Conservation (phyloP, 2,797 vertebrate genomes). For the Enteromius paludinosus region DNA sequence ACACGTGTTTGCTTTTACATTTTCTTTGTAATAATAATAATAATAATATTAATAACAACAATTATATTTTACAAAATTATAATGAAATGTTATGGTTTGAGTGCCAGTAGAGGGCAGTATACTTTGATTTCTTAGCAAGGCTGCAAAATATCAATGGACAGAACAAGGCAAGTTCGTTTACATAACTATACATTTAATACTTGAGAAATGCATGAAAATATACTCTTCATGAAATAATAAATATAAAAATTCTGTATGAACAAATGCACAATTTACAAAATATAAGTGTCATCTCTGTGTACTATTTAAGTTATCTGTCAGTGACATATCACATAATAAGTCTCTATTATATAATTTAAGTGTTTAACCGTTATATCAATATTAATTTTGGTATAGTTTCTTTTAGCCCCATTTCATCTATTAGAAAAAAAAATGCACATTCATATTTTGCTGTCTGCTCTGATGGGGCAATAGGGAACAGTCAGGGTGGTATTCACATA, state of each 20-base stretch:
- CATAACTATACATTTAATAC: conserved; percentile 62
- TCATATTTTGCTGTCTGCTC: conserved; percentile 45
- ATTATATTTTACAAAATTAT: too few relatives aligned
- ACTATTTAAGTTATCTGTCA: conserved; percentile 76
- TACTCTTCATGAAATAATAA: conserved; percentile 95
- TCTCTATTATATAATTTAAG: conserved; percentile 65
- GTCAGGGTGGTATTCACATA: conserved; percentile 6
- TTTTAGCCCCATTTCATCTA: conserved; percentile 17
- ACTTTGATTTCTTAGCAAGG: background rate
- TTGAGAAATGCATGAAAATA: conserved; percentile 88
- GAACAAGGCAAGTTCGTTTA: background rate
- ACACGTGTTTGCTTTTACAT: background rate
- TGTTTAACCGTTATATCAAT: conserved; percentile 13
- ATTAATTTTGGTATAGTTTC: conserved; percentile 19
- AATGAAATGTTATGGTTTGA: background rate
- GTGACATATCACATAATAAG: conserved; percentile 73
- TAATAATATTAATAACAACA: background rate
- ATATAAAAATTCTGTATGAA: conserved; percentile 95
- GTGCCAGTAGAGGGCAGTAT: conserved; percentile 27
- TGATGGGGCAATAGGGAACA: conserved; percentile 12
- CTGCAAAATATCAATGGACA: background rate
- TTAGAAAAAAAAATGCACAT: conserved; percentile 15
- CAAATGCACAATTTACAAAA: conserved; percentile 98
- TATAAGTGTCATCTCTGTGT: conserved; percentile 85
- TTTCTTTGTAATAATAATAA: background rate